Conservation (phyloP, 2,888 invertebrate genomes). For the Morpho achilles region DNA sequence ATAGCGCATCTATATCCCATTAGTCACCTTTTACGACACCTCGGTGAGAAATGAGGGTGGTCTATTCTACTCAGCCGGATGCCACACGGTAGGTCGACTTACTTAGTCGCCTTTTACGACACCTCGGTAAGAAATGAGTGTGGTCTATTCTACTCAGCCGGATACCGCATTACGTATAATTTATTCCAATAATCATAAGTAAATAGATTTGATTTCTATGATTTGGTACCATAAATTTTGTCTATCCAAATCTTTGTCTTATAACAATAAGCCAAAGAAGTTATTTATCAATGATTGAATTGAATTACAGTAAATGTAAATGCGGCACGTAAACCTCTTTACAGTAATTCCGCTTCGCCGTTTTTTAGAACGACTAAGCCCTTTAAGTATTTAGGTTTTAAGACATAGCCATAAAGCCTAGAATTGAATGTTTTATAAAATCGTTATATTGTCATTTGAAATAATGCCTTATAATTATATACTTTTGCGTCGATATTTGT, state of each 20-base stretch:
- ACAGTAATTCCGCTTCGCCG: conserved; percentile 11
- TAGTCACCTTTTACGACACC: too few species aligned
- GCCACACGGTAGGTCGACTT: too few species aligned
- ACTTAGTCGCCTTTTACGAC: too few species aligned
- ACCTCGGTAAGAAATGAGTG: too few species aligned
- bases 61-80: too few species aligned
- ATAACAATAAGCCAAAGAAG: neutral
- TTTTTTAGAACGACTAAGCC: neutral
- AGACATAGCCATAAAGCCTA: conserved; percentile 10
- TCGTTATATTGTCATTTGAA: neutral
- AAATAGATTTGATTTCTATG: too few species aligned
- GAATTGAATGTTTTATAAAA: conserved; percentile 10
- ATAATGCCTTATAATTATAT: conserved; percentile 14
- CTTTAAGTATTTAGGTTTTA: neutral
- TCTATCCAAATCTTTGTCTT: neutral
- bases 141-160: too few species aligned
- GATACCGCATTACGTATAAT: too few species aligned
- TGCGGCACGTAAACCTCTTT: conserved; percentile 15
- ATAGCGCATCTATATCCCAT: too few species aligned
- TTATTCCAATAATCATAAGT: too few species aligned
- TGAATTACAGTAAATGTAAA: conserved; percentile 15
- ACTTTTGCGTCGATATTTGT: conserved; percentile 32
- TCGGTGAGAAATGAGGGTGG: too few species aligned
- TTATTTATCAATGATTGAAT: conserved; percentile 3
- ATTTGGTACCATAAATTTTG: too few species aligned